phyloP scores from a whole-genome alignment of 2,113 vertebrate species.

The Cottus gobio region DNA sequence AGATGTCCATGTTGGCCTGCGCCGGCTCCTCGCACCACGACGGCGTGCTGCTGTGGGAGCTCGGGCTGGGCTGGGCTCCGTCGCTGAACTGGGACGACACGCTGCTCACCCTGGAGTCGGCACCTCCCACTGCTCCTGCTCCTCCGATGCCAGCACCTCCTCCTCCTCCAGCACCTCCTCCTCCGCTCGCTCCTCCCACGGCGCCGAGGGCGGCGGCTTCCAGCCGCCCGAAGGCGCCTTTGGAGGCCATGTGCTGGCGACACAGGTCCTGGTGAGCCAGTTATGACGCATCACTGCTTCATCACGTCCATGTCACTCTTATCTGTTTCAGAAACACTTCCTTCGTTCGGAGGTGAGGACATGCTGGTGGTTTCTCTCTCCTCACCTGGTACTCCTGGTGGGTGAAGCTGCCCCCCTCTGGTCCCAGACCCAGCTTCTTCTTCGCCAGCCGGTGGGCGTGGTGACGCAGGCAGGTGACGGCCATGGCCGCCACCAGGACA shows the following conservation, averaged over 20 bases:
- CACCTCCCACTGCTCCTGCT: conserved; percentile 52
- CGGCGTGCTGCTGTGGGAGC: conserved; percentile 96
- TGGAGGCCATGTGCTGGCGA: conserved; percentile 97
- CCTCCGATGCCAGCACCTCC: conserved; percentile 49
- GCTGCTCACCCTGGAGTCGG: conserved; percentile 94
- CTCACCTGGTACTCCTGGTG: conserved; percentile 96
- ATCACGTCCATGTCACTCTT: too few relatives aligned
- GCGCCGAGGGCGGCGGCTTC: conserved; percentile 82
- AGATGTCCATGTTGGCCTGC: conserved; percentile 99
- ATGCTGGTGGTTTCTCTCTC: background rate
- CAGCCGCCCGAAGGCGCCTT: conserved; percentile 89
- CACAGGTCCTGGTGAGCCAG: conserved; percentile 90
- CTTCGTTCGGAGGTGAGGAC: too few relatives aligned
- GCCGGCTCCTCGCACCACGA: conserved; percentile 98
- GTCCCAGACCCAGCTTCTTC: conserved; percentile 91
- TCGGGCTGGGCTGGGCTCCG: conserved; percentile 93
- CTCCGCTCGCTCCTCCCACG: conserved; percentile 65
- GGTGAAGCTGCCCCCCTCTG: conserved; percentile 89
- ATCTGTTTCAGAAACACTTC: too few relatives aligned
- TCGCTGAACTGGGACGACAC: conserved; percentile 98
- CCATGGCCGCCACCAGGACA: conserved; percentile 86
- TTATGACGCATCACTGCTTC: conserved; percentile 2
- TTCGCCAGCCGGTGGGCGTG: conserved; percentile 90
- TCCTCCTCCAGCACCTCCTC: conserved; percentile 32
- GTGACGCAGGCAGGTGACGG: conserved; percentile 89